Evolutionary conservation across 2,888 invertebrate genomes (phyloP).

Genomic region (Orchesellides sinensis): DNA sequence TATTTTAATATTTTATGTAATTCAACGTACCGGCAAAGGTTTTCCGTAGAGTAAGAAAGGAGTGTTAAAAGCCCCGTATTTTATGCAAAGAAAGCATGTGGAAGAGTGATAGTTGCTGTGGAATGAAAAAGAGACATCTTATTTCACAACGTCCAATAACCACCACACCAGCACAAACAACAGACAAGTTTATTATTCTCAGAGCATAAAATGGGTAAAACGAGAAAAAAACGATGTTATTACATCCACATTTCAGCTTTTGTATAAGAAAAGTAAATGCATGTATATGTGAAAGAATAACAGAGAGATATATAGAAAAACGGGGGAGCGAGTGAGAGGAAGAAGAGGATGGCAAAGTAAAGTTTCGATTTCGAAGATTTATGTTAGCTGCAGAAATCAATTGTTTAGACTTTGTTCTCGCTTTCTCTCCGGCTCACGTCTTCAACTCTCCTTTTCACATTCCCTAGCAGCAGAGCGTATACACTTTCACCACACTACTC

Average conservation of each 20-base stretch:
- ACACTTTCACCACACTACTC: conserved; percentile 21
- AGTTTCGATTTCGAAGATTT: conserved; percentile 64
- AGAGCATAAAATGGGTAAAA: not conserved
- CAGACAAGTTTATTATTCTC: conserved; percentile 43
- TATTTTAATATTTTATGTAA: too few species aligned
- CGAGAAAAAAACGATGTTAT: conserved; percentile 3
- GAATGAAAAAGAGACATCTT: conserved; percentile 12
- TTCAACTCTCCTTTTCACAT: conserved; percentile 18
- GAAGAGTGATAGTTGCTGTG: too few species aligned
- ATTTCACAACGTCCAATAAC: conserved; percentile 33
- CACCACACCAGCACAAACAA: conserved; percentile 25
- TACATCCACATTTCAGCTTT: not conserved
- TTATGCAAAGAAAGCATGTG: too few species aligned
- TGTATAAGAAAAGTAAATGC: not conserved
- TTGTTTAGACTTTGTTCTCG: conserved; percentile 56
- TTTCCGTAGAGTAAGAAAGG: too few species aligned
- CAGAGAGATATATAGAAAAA: not conserved
- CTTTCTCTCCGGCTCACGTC: conserved; percentile 48
- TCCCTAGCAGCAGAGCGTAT: not conserved
- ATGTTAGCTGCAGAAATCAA: conserved; percentile 63
- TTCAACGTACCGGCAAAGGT: too few species aligned
- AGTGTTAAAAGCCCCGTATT: too few species aligned
- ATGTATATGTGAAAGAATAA: not conserved
- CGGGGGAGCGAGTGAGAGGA: conserved; percentile 11
- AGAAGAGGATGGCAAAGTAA: conserved; percentile 20